These are phyloP conservation scores for Eupithecia abbreviata DNA, from an alignment of 2,888 invertebrate species.

Conservation along the genomic window DNA sequence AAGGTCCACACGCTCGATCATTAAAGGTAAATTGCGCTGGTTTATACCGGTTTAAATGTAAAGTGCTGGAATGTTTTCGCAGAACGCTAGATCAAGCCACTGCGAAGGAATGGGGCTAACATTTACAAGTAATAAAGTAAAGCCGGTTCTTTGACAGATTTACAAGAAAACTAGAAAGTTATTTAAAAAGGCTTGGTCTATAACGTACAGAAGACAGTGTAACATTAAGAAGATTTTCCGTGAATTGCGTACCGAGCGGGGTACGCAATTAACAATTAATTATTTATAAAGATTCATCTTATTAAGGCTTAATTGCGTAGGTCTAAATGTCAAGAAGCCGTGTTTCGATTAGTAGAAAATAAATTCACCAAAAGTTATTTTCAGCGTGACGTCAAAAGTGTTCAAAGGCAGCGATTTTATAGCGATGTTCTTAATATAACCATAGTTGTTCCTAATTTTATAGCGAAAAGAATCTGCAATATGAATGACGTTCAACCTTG, in stretches of 20 bases:
- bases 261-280: no score
- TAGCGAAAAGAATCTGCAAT: no score
- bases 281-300: background rate
- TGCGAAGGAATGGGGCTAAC: background rate
- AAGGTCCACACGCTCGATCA: conserved; percentile 74
- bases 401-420: background rate
- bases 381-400: background rate
- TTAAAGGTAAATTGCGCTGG: conserved; percentile 77
- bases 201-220: background rate
- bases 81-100: conserved; percentile 52
- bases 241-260: background rate
- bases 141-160: background rate
- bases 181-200: background rate
- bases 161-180: background rate
- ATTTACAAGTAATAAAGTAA: background rate
- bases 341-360: background rate
- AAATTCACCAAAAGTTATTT: background rate
- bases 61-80: conserved; percentile 67
- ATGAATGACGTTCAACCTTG: no score
- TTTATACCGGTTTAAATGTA: conserved; percentile 74
- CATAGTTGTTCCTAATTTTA: background rate
- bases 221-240: background rate
- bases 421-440: background rate
- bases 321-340: background rate
- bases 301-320: background rate